Conservation (phyloP, 92 coral and sea anemone species). For the Plumapathes pennacea region DNA sequence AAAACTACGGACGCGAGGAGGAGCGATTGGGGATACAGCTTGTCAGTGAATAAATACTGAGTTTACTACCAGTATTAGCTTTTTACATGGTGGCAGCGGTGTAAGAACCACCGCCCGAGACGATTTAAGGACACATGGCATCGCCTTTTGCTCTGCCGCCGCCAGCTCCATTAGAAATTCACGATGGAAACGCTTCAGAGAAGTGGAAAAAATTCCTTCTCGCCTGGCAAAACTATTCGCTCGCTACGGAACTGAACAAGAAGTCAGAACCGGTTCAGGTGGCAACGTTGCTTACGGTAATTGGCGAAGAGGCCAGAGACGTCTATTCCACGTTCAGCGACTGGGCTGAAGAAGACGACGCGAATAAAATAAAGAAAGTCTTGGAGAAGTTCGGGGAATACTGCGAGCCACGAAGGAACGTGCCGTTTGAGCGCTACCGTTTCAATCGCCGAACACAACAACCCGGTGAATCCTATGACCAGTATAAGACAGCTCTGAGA, state of each 20-base stretch:
- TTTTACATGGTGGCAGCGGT: conserved; percentile 24
- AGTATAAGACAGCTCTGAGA: conserved; percentile 43
- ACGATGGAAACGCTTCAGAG: not conserved
- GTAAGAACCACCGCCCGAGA: not conserved
- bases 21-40: too few species aligned
- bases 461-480: conserved; percentile 50
- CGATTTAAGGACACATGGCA: not conserved
- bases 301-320: conserved; percentile 52
- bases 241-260: conserved; percentile 29
- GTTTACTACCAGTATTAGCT: too few species aligned
- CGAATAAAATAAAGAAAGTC: conserved; percentile 8
- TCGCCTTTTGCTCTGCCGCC: not conserved
- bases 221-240: conserved; percentile 6
- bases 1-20: too few species aligned
- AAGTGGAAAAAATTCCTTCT: conserved; percentile 2
- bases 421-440: conserved; percentile 49
- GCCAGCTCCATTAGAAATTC: not conserved
- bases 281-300: conserved; percentile 33
- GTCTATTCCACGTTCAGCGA: conserved; percentile 29
- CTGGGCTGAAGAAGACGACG: conserved; percentile 30
- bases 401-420: conserved; percentile 53
- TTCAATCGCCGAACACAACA: conserved; percentile 45
- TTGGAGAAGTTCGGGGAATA: conserved; percentile 29
- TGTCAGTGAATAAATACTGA: too few species aligned
- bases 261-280: conserved; percentile 23